Percentiles rank a stretch among this genome's conserved stretches.
These are phyloP conservation scores for Notodonta ziczac DNA, from an alignment of 2,888 invertebrate genomes.

Conservation along the genomic window DNA sequence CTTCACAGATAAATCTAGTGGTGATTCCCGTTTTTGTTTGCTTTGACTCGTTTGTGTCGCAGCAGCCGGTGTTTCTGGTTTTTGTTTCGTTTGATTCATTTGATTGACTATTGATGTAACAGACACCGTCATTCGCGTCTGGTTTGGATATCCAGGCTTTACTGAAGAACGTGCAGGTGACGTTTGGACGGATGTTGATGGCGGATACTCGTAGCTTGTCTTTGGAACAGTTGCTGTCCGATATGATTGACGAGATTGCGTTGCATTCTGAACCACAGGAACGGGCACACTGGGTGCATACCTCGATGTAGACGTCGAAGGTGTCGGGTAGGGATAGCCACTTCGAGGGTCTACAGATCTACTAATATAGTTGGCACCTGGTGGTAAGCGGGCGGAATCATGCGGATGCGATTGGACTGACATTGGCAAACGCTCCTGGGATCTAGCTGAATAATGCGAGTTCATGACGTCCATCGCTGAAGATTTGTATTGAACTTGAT, in stretches of 20 bases:
- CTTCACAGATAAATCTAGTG: constrained; percentile 94
- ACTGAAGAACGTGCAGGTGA: constrained; percentile 66
- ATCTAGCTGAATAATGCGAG: constrained; percentile 62
- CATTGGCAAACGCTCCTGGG: constrained; percentile 63
- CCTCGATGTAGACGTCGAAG: constrained; percentile 70
- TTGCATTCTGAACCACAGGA: constrained; percentile 61
- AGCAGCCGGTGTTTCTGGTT: constrained; percentile 90
- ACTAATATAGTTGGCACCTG: constrained; percentile 64
- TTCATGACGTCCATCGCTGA: constrained; percentile 58
- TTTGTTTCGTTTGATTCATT: constrained; percentile 81
- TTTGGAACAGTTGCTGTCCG: constrained; percentile 63
- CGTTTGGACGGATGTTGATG: constrained; percentile 63
- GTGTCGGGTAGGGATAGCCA: constrained; percentile 64
- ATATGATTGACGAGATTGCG: constrained; percentile 59
- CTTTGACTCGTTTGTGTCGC: constrained; percentile 68
- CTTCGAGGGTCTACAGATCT: constrained; percentile 61
- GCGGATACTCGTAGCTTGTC: constrained; percentile 64
- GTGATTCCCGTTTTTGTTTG: constrained; percentile 89
- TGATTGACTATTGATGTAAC: constrained; percentile 78
- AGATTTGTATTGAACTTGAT: constrained; percentile 67
- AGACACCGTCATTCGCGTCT: constrained; percentile 78
- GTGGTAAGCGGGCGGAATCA: constrained; percentile 58
- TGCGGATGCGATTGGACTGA: constrained; percentile 61
- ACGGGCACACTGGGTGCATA: constrained; percentile 57
- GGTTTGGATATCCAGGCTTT: constrained; percentile 71